A percentile compares a stretch with the other conserved stretches of the same genome.
Conservation (phyloP, 2,113 vertebrate genomes). For the Anseranas semipalmata region DNA sequence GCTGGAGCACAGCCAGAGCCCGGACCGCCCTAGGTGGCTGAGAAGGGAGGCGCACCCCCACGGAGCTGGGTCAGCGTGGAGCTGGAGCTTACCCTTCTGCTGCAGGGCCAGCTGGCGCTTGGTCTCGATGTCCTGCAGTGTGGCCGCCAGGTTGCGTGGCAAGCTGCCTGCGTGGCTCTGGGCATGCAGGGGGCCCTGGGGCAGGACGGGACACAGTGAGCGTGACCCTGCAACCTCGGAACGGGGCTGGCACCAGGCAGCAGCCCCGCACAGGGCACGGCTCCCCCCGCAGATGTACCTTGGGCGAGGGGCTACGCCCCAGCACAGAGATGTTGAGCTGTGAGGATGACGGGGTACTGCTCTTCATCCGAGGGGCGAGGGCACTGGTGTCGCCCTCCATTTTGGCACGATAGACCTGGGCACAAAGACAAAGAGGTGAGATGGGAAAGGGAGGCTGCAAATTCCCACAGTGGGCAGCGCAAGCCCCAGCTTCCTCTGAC, state of each 20-base stretch:
- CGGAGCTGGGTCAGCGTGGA: rapidly evolving
- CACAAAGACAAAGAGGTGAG: not conserved
- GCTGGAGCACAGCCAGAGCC: not conserved
- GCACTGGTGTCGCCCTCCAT: slow-evolving; percentile 77
- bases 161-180: slow-evolving; percentile 85
- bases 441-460: not conserved
- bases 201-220: not conserved
- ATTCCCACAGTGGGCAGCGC: not conserved
- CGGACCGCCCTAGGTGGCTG: not conserved
- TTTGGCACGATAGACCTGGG: slow-evolving; percentile 87
- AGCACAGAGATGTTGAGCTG: slow-evolving; percentile 77
- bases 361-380: slow-evolving; percentile 69
- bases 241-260: not conserved
- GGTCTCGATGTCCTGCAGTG: slow-evolving; percentile 85
- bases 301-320: slow-evolving; percentile 83
- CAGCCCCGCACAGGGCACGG: rapidly evolving
- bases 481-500: not conserved
- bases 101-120: slow-evolving; percentile 87
- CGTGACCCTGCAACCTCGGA: not conserved
- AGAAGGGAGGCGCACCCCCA: not conserved
- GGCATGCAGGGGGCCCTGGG: slow-evolving; percentile 79
- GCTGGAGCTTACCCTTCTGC: slow-evolving; percentile 84
- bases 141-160: slow-evolving; percentile 87
- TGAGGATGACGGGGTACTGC: slow-evolving; percentile 70
- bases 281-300: slow-evolving; percentile 71